Conservation (phyloP, 2,797 vertebrate species). For the Chaetodon trifasciatus region DNA sequence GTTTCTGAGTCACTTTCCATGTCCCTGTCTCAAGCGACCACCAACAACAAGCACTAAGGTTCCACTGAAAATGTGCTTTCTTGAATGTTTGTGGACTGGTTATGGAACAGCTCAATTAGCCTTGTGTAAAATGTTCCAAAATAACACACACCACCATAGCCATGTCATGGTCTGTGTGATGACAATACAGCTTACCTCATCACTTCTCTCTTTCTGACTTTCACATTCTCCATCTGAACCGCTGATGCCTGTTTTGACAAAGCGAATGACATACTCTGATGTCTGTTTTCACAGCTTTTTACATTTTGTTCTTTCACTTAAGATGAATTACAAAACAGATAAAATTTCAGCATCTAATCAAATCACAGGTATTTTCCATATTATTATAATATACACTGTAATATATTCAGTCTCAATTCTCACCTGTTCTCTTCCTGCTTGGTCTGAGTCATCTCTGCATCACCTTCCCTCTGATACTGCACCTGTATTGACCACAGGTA, state of each 20-base stretch:
- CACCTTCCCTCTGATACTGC: background rate
- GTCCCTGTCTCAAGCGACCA: background rate
- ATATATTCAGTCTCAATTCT: background rate
- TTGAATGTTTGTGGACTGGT: background rate
- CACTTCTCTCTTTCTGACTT: background rate
- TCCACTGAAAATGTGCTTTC: background rate
- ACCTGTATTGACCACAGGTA: background rate
- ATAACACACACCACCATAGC: background rate
- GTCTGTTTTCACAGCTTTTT: constrained; percentile 4
- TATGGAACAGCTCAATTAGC: constrained; percentile 8
- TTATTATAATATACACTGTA: too few relatives aligned
- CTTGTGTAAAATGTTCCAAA: background rate
- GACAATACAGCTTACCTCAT: constrained; percentile 5
- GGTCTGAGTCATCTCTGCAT: background rate
- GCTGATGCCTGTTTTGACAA: constrained; percentile 6
- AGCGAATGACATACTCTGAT: background rate
- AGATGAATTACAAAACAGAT: background rate
- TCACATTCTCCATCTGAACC: background rate
- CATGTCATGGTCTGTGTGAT: background rate
- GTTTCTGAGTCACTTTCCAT: constrained; percentile 16
- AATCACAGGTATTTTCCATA: background rate
- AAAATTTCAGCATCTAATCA: background rate
- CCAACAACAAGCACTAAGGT: background rate
- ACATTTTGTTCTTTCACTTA: background rate
- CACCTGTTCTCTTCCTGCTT: background rate